These are phyloP conservation scores for Hippotragus niger DNA, from an alignment of 2,113 vertebrate species.

Conservation along the genomic window DNA sequence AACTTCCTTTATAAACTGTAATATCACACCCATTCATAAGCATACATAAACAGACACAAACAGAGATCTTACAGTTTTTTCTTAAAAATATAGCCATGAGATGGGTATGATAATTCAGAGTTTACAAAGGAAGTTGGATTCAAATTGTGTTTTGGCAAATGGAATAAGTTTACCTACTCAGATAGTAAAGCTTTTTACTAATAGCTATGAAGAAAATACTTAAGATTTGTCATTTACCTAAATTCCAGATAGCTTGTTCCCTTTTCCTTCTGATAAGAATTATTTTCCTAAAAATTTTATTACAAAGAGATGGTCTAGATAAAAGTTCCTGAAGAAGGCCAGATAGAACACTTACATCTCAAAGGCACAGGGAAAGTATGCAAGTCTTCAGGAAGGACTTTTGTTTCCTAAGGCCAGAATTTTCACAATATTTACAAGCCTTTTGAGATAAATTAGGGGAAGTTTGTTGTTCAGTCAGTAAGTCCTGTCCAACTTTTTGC, in stretches of 20 bases:
- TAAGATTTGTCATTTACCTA: background rate
- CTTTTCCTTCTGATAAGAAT: background rate
- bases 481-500: background rate
- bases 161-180: background rate
- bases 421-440: background rate
- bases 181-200: background rate
- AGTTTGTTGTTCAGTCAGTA: background rate
- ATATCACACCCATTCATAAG: background rate
- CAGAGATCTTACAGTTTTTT: background rate
- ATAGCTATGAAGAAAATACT: background rate
- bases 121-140: background rate
- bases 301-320: background rate
- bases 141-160: background rate
- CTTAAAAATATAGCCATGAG: background rate
- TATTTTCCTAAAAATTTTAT: background rate
- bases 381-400: background rate
- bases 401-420: background rate
- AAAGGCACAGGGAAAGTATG: background rate
- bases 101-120: background rate
- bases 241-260: background rate
- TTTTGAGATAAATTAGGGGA: background rate
- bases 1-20: background rate
- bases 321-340: background rate
- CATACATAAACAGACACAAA: background rate
- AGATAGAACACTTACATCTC: background rate